phyloP scores from a whole-genome alignment of 2,797 vertebrate species.

The Furcifer pardalis region DNA sequence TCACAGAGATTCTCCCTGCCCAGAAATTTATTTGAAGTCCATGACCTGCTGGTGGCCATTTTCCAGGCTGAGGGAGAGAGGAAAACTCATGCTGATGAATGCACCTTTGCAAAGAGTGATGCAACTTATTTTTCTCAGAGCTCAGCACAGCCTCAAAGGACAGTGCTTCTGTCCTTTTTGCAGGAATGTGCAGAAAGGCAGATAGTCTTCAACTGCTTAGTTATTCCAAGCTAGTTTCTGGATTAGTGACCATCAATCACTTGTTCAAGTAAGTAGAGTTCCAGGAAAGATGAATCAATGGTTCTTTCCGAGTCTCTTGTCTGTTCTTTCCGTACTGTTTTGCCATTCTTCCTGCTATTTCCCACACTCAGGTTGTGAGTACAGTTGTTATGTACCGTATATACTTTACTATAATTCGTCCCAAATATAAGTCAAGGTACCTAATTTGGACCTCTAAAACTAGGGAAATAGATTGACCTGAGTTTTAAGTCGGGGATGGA shows the following conservation, averaged over 20 bases:
- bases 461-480: too few species aligned
- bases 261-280: background rate
- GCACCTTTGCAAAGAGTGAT: background rate
- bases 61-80: background rate
- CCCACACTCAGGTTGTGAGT: background rate
- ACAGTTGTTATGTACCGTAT: too few species aligned
- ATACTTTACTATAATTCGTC: too few species aligned
- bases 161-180: conserved; percentile 10
- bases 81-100: background rate
- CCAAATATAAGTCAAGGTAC: too few species aligned
- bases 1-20: background rate
- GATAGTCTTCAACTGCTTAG: background rate
- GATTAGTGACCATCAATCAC: background rate
- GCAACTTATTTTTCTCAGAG: background rate
- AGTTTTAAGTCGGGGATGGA: too few species aligned
- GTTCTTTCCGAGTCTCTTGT: background rate
- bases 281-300: background rate
- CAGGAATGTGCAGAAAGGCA: background rate
- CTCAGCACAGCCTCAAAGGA: background rate
- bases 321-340: background rate
- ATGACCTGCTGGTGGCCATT: background rate
- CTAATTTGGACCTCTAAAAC: too few species aligned
- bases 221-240: background rate
- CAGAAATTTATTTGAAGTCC: conserved; percentile 23
- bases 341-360: background rate